Conservation (phyloP, 2,888 invertebrate genomes). For the Dyspetes luteomarginatus region DNA sequence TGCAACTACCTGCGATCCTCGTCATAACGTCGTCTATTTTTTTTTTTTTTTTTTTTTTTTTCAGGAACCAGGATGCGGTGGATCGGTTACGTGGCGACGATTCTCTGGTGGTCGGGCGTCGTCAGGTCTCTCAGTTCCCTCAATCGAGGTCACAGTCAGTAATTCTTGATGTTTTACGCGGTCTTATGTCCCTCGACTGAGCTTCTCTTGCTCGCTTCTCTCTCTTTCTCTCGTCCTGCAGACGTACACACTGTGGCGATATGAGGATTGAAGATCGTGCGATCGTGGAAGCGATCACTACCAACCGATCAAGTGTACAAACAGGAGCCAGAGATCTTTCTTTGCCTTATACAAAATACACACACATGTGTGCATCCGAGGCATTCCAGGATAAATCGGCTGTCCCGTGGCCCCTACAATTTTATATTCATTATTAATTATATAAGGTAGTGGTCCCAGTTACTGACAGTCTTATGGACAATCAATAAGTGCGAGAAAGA, state of each 20-base stretch:
- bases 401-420: too few relatives aligned
- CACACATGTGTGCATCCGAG: background rate
- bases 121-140: constrained; percentile 83
- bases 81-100: constrained; percentile 83
- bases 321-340: constrained; percentile 24
- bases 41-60: constrained; percentile 64
- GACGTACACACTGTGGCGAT: constrained; percentile 14
- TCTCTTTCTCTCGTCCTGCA: background rate
- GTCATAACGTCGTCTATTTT: background rate
- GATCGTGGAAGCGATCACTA: constrained; percentile 60
- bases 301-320: constrained; percentile 54
- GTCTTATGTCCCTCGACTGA: constrained; percentile 26
- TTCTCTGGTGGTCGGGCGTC: constrained; percentile 83
- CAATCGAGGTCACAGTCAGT: constrained; percentile 83
- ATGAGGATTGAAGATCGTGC: constrained; percentile 44
- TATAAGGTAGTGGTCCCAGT: too few relatives aligned
- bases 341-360: constrained; percentile 2
- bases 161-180: constrained; percentile 71
- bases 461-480: too few relatives aligned
- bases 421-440: too few relatives aligned
- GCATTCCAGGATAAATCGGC: too few relatives aligned
- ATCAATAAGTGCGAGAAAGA: too few relatives aligned
- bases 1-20: background rate
- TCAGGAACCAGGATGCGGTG: constrained; percentile 83
- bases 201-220: background rate